phyloP scores from a whole-genome alignment of 2,888 invertebrate genomes.

The Drymonia ruficornis region DNA sequence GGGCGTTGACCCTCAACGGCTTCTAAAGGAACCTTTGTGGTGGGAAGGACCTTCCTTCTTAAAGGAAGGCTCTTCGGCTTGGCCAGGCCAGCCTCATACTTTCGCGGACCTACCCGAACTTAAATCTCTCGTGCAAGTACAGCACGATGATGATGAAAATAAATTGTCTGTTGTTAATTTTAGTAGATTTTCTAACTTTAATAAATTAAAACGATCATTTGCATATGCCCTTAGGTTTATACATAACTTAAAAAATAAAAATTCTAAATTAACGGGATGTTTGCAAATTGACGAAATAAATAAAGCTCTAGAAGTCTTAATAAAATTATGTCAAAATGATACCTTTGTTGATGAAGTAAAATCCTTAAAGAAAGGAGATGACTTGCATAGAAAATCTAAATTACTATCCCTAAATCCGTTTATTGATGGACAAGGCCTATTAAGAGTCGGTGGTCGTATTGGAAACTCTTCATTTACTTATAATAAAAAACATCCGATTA shows the following conservation, averaged over 20 bases:
- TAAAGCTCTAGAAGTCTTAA: background rate
- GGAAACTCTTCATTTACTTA: background rate
- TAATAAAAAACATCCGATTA: conserved; percentile 8
- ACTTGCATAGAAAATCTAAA: conserved; percentile 1
- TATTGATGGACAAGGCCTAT: conserved; percentile 1
- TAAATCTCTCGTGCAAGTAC: background rate
- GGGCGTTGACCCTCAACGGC: conserved; percentile 3
- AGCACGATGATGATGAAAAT: no score
- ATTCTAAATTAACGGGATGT: background rate
- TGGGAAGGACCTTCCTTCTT: no score
- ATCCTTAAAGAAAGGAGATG: background rate
- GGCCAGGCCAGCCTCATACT: no score
- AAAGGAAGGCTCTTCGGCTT: no score
- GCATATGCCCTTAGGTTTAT: conserved; percentile 8
- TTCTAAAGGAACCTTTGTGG: conserved; percentile 6
- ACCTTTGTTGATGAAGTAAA: background rate
- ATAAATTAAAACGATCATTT: conserved; percentile 4
- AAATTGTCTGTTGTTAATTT: conserved; percentile 8
- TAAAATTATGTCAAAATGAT: background rate
- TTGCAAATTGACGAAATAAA: conserved; percentile 2
- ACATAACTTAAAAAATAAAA: conserved; percentile 1
- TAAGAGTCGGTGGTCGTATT: conserved; percentile 8
- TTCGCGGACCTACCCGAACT: conserved; percentile 8
- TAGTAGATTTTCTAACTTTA: conserved; percentile 8
- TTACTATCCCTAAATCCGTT: conserved; percentile 7